These are phyloP conservation scores for Eidolon dupreanum DNA, from an alignment of 2,797 vertebrate genomes.

Conservation along the genomic window DNA sequence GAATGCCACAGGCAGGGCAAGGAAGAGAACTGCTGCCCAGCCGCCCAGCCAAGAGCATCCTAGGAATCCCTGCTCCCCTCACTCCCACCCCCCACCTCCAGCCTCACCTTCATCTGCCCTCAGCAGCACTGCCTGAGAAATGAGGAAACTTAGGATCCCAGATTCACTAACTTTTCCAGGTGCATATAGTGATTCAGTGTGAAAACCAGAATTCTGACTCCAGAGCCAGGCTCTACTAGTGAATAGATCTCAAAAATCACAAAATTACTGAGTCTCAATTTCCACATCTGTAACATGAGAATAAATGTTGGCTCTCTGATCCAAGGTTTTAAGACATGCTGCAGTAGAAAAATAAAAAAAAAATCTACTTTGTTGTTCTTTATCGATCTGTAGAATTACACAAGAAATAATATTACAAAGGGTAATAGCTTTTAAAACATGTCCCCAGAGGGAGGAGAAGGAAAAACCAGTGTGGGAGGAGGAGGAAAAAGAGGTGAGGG, in stretches of 20 bases:
- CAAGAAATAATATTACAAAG: no score
- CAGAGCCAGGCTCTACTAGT: not conserved
- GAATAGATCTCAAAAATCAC: not conserved
- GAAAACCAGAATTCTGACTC: not conserved
- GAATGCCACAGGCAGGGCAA: not conserved
- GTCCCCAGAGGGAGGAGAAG: no score
- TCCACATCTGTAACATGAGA: not conserved
- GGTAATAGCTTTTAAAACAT: no score
- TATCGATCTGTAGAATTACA: no score
- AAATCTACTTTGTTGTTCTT: no score
- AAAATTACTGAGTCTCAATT: not conserved
- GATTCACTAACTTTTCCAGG: not conserved
- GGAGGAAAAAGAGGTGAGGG: no score
- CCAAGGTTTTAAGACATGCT: no score
- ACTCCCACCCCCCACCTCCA: not conserved
- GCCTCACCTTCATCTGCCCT: not conserved
- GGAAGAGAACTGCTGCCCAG: not conserved
- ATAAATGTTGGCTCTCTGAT: not conserved
- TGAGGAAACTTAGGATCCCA: not conserved
- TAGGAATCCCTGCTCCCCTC: not conserved
- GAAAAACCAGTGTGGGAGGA: no score
- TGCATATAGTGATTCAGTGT: not conserved
- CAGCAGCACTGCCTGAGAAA: not conserved
- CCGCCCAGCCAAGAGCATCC: not conserved
- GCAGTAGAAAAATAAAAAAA: no score